phyloP scores from a whole-genome alignment of 1,140 invertebrate species.

The Drosophila pectinifera region DNA sequence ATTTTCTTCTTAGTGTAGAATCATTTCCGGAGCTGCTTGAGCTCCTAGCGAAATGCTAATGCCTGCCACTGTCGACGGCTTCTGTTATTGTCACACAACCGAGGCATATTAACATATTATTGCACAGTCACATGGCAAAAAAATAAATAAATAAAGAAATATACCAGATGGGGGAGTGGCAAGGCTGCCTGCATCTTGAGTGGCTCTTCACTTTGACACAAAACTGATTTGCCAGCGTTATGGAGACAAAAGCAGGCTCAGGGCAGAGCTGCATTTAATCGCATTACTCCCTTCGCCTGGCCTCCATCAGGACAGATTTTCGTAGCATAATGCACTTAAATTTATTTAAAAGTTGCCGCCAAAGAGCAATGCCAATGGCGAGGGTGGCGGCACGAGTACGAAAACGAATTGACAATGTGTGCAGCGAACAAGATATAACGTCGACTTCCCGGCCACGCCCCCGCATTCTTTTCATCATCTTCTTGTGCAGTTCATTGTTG shows the following conservation, averaged over 20 bases:
- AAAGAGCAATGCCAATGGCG: background rate
- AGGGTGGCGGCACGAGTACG: slow-evolving; percentile 6
- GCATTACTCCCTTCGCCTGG: slow-evolving; percentile 43
- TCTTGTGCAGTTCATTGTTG: slow-evolving; percentile 60
- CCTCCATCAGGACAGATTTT: slow-evolving; percentile 36
- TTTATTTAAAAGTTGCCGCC: slow-evolving; percentile 61
- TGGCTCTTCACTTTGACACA: slow-evolving; percentile 39
- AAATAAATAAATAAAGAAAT: background rate
- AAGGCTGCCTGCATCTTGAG: slow-evolving; percentile 46
- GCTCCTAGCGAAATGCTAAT: slow-evolving; percentile 69
- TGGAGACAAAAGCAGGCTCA: slow-evolving; percentile 29
- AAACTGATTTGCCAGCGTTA: slow-evolving; percentile 56
- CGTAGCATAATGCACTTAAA: slow-evolving; percentile 64
- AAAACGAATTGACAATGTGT: slow-evolving; percentile 69
- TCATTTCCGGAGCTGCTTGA: slow-evolving; percentile 6
- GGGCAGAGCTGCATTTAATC: slow-evolving; percentile 58
- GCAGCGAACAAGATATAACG: slow-evolving; percentile 74
- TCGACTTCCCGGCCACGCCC: slow-evolving; percentile 37
- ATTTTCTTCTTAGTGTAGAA: slow-evolving; percentile 12
- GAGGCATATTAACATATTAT: slow-evolving; percentile 78
- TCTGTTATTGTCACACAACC: slow-evolving; percentile 77
- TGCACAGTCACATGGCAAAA: slow-evolving; percentile 48
- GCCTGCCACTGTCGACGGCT: slow-evolving; percentile 44
- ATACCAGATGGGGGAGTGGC: background rate
- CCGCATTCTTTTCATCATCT: slow-evolving; percentile 56